Percentiles rank a stretch among this genome's conserved stretches.
phyloP scores from a whole-genome alignment of 1,140 invertebrate genomes.

The Propsilocerus akamusi region DNA sequence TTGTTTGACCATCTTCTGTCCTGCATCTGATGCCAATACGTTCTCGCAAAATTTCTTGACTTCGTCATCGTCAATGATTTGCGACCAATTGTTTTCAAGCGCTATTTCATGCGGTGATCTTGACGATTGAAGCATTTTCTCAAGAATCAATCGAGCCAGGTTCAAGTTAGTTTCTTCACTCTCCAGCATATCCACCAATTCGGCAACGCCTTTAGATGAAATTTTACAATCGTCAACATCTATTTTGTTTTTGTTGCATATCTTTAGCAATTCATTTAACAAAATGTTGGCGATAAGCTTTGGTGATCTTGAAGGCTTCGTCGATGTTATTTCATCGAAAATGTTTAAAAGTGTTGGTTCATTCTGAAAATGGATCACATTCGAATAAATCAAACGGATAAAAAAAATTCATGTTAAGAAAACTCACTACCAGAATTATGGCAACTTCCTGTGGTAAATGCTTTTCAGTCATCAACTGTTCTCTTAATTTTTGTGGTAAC shows the following conservation, averaged over 20 bases:
- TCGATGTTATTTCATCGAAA: conserved; percentile 35
- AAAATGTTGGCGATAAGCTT: conserved; percentile 44
- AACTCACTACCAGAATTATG: conserved; percentile 40
- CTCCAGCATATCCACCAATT: conserved; percentile 38
- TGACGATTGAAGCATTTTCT: conserved; percentile 29
- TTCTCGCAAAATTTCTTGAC: conserved; percentile 38
- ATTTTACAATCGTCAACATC: conserved; percentile 29
- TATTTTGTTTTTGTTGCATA: conserved; percentile 41
- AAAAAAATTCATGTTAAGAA: conserved; percentile 6
- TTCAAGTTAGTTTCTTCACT: conserved; percentile 37
- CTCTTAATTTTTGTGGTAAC: conserved; percentile 36
- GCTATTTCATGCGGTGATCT: conserved; percentile 33
- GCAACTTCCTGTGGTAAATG: conserved; percentile 35
- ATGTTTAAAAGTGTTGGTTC: conserved; percentile 36
- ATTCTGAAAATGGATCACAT: conserved; percentile 32
- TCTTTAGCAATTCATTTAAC: conserved; percentile 39
- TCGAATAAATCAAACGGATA: conserved; percentile 5
- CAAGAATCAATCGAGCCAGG: conserved; percentile 30
- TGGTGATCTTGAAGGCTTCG: conserved; percentile 27
- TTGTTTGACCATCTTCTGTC: conserved; percentile 37
- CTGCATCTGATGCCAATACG: conserved; percentile 37
- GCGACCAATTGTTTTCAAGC: conserved; percentile 35
- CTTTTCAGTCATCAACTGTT: conserved; percentile 31
- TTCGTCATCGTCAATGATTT: conserved; percentile 38
- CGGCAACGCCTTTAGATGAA: conserved; percentile 28